Evolutionary conservation across 2,888 invertebrate genomes (phyloP), one percentile per base, ranked within the genome.

Genomic region (Phoronis australis): DNA sequence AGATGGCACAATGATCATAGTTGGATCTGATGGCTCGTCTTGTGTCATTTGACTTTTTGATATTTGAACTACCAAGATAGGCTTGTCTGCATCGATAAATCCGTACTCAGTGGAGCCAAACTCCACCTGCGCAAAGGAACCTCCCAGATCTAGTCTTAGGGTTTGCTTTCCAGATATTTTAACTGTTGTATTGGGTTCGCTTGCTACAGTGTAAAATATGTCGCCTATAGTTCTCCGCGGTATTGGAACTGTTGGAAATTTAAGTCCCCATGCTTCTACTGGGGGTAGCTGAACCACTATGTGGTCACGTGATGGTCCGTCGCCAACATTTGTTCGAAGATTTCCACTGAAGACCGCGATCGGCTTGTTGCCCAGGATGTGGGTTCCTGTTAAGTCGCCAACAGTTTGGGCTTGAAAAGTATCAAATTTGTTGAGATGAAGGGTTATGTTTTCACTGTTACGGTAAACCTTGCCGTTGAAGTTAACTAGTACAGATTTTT

Each of bases 261-360:
- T 24, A 6, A 26, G 47, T 18, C 60, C 58, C 61, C 61, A 61
- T 23, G 52, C 51, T n/a, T 47, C 41, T 1, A 47, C 37, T 3
- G 61, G 60, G 1, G 50, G 52, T 25, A 61, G 22, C 46, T 56
- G 50, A 31, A 56, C 60, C 26, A 58, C 50, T 39, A 61, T 35
- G 42, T 61, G 60, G 47, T 61, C 61, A 3, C 58, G 55, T 48
- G 49, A 38, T 6, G 24, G 35, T n/a, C 27, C 23, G 15, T 31
- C 31, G 6, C 52, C 53, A 4, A 61, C 51, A 15, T 51, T 45
- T 4, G 56, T 53, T 52, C 55, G 50, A 23, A 45, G 42, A 3
- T 52, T 44, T 2, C 61, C 61, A 15, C 52, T 41, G 18, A 61
- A 45, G 22, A 61, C 58, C 12, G 56, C 51, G 21, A 61, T 45